Percentiles rank a stretch among this genome's conserved stretches.
Evolutionary conservation across 2,113 vertebrate genomes (phyloP).

Genomic region (Xiphorhynchus elegans): DNA sequence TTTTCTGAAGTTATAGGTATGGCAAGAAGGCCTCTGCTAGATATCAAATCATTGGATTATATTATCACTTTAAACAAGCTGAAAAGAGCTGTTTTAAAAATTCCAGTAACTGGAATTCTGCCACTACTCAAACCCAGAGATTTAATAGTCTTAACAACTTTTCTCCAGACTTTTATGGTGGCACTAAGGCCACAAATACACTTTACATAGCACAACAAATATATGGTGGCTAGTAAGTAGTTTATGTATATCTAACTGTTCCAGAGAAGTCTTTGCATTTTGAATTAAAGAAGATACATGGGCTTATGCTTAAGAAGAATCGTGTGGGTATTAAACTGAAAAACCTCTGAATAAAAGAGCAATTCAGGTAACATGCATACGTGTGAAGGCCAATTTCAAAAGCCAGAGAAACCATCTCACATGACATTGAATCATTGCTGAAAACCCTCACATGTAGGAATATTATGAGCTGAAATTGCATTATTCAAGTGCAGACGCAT

Average conservation of each 20-base stretch:
- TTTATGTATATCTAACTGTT: background rate
- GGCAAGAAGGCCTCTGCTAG: background rate
- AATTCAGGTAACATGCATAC: background rate
- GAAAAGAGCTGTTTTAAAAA: background rate
- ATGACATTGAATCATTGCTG: slow-evolving; percentile 3
- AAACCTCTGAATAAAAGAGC: background rate
- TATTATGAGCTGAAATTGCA: slow-evolving; percentile 43
- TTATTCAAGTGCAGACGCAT: slow-evolving; percentile 42
- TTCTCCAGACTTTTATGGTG: background rate
- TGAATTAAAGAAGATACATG: background rate
- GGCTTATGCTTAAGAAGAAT: background rate
- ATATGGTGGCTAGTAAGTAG: background rate
- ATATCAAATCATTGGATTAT: background rate
- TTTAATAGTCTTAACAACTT: background rate
- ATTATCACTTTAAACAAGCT: background rate
- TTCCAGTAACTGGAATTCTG: background rate
- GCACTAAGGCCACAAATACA: background rate
- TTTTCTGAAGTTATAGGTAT: background rate
- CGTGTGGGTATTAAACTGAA: background rate
- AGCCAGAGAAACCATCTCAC: background rate
- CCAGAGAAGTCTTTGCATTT: background rate
- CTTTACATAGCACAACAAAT: background rate
- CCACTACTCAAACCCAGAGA: background rate
- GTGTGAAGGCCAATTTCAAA: slow-evolving; percentile 12
- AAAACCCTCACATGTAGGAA: slow-evolving; percentile 28